Evolutionary conservation across 92 coral and sea anemone genomes (phyloP).

Genomic region (Meandrina meandrites): DNA sequence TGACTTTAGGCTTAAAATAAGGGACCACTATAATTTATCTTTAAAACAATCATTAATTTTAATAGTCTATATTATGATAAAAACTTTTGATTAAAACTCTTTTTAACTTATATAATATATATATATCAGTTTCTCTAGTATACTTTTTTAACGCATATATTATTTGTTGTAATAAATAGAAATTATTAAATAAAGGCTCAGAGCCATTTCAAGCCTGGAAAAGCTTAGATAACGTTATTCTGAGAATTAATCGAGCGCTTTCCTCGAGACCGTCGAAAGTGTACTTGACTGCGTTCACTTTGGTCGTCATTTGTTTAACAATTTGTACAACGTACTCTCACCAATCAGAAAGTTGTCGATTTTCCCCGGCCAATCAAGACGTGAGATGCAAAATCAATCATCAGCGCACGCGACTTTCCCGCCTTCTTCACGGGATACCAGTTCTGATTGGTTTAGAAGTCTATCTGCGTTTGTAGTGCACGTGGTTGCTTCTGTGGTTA

Average conservation of each 20-base stretch:
- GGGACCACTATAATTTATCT: background rate
- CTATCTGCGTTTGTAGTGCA: background rate
- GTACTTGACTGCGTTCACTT: background rate
- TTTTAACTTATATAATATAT: slow-evolving; percentile 43
- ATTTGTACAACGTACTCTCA: background rate
- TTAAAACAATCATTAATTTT: background rate
- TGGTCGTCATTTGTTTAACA: no score
- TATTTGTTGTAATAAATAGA: slow-evolving; percentile 12
- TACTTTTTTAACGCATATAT: background rate
- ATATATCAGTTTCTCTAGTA: background rate
- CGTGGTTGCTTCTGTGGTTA: background rate
- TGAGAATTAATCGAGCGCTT: background rate
- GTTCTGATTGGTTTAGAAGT: background rate
- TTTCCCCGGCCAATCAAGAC: background rate
- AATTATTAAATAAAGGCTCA: slow-evolving; percentile 1
- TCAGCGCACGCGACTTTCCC: background rate
- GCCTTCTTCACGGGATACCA: background rate
- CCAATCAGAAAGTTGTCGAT: background rate
- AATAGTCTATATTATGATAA: background rate
- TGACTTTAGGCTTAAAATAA: background rate
- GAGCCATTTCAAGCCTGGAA: background rate
- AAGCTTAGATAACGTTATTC: background rate
- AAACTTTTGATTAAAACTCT: slow-evolving; percentile 58
- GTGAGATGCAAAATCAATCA: background rate
- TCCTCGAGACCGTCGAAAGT: background rate